These are phyloP conservation scores for Pollimyrus isidori DNA, from an alignment of 2,113 vertebrate species.

Conservation along the genomic window DNA sequence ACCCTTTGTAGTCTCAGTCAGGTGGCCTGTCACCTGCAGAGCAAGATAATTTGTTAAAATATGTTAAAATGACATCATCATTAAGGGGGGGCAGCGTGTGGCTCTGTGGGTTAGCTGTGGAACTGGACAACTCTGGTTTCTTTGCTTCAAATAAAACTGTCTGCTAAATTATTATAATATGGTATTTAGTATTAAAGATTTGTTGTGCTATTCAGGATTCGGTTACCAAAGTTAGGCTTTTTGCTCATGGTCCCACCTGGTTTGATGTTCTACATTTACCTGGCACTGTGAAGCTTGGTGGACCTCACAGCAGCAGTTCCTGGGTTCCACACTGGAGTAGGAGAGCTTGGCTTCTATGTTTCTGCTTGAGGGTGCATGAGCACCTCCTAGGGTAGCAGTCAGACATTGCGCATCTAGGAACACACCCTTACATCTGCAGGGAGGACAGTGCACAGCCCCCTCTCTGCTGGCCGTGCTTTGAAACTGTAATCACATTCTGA, in stretches of 20 bases:
- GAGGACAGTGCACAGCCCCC: background rate
- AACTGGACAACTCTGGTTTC: background rate
- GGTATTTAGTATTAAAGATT: background rate
- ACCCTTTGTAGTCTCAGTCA: background rate
- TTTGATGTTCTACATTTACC: background rate
- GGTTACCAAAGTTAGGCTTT: background rate
- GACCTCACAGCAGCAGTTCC: background rate
- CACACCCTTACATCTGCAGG: background rate
- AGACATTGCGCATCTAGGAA: background rate
- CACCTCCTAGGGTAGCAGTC: background rate
- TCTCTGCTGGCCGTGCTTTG: background rate
- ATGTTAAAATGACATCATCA: background rate
- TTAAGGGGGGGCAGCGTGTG: background rate
- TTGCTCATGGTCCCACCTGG: background rate
- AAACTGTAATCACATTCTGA: background rate
- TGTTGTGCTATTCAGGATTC: background rate
- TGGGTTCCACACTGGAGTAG: background rate
- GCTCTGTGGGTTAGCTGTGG: background rate
- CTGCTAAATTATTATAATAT: background rate
- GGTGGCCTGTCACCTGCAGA: background rate
- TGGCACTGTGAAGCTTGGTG: background rate
- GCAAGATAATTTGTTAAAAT: background rate
- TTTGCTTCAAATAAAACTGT: background rate
- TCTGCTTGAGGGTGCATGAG: background rate
- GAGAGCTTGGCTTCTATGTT: background rate